Evolutionary conservation across 2,888 invertebrate genomes (phyloP).

Genomic region (Erebia epiphron): DNA sequence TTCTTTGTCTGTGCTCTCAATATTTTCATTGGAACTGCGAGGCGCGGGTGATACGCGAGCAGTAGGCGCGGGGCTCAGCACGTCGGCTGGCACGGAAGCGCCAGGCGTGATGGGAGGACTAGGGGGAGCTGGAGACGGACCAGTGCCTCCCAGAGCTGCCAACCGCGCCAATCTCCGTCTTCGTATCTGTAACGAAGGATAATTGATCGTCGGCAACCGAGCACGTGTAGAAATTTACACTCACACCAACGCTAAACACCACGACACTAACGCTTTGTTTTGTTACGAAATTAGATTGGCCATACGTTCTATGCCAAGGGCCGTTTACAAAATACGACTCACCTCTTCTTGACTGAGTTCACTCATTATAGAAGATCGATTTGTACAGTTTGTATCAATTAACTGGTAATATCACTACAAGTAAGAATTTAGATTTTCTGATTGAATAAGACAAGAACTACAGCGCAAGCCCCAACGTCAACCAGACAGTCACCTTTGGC

Average conservation of each 20-base stretch:
- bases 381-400: conserved; percentile 44
- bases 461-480: conserved; percentile 73
- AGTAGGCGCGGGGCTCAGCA: conserved; percentile 50
- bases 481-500: conserved; percentile 78
- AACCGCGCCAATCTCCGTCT: conserved; percentile 89
- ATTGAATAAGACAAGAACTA: conserved; percentile 59
- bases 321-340: conserved; percentile 77
- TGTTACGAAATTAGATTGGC: conserved; percentile 82
- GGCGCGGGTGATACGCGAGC: conserved; percentile 56
- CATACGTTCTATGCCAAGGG: conserved; percentile 73
- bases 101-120: conserved; percentile 77
- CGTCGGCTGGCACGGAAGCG: conserved; percentile 64
- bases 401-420: conserved; percentile 49
- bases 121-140: conserved; percentile 73
- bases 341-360: conserved; percentile 96
- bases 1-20: conserved; percentile 68
- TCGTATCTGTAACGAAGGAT: conserved; percentile 85
- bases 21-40: conserved; percentile 58
- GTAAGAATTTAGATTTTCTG: conserved; percentile 57
- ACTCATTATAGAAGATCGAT: conserved; percentile 84
- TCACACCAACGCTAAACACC: conserved; percentile 60
- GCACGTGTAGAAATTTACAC: conserved; percentile 60
- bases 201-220: conserved; percentile 47
- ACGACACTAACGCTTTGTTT: conserved; percentile 78
- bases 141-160: conserved; percentile 83